Evolutionary conservation across 2,797 vertebrate genomes (phyloP).

Genomic region (Tragopan temminckii): DNA sequence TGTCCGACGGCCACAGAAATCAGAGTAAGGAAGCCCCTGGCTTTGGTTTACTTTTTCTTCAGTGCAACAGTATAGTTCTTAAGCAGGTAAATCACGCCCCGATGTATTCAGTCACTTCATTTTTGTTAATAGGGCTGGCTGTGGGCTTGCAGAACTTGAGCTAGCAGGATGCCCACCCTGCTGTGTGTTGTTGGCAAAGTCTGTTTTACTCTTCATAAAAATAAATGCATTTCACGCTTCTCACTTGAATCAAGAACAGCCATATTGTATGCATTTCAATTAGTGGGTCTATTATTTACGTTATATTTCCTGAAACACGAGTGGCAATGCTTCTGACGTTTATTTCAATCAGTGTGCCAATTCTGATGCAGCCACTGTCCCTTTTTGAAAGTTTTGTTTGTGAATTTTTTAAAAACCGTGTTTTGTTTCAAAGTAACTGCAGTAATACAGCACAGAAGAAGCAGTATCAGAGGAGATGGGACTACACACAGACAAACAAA

Average conservation of each 20-base stretch:
- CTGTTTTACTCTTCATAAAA: background rate
- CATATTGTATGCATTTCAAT: background rate
- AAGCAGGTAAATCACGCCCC: background rate
- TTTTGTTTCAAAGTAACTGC: background rate
- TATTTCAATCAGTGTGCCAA: background rate
- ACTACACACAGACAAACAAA: background rate
- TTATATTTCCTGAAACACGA: background rate
- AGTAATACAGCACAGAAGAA: background rate
- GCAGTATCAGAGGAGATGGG: background rate
- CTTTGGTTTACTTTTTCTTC: background rate
- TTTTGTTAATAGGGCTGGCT: background rate
- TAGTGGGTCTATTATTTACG: background rate
- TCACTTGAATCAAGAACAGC: background rate
- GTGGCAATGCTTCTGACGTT: background rate
- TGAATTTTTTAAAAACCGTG: background rate
- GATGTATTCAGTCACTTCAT: background rate
- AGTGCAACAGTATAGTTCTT: background rate
- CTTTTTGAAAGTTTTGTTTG: background rate
- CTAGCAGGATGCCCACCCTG: background rate
- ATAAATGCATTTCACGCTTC: background rate
- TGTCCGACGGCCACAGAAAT: fast-evolving
- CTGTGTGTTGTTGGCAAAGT: background rate
- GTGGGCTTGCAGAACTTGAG: background rate
- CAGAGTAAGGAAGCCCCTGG: background rate
- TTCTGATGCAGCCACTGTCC: background rate